These are phyloP conservation scores for Cynopterus brachyotis DNA, from an alignment of 2,113 vertebrate genomes.

Conservation along the genomic window DNA sequence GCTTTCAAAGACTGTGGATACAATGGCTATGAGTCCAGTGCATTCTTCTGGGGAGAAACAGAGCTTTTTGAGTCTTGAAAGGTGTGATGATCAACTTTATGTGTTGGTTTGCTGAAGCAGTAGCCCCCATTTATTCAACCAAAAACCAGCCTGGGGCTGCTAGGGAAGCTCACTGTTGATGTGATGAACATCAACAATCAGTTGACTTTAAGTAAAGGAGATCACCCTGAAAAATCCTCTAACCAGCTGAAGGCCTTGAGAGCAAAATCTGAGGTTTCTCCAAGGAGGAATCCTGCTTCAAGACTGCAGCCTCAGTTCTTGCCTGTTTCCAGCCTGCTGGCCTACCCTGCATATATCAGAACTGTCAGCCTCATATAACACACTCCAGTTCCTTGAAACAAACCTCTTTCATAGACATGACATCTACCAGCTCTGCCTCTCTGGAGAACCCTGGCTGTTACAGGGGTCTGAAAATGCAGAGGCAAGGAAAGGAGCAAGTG, in stretches of 20 bases:
- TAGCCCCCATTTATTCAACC: neutral
- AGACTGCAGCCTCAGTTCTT: neutral
- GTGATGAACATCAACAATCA: neutral
- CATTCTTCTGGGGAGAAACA: neutral
- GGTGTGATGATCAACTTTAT: rapidly evolving
- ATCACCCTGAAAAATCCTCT: neutral
- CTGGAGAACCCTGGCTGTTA: neutral
- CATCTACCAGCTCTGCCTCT: neutral
- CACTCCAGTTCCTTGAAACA: neutral
- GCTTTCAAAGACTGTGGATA: too few species aligned
- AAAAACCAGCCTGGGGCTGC: neutral
- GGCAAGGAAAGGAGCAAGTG: neutral
- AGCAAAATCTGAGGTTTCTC: neutral
- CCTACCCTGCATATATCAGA: neutral
- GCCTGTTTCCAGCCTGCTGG: neutral
- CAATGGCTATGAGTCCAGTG: neutral
- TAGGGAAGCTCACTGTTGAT: neutral
- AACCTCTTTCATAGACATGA: neutral
- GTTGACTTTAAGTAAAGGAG: neutral
- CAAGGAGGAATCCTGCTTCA: neutral
- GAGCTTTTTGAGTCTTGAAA: neutral
- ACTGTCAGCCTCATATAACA: neutral
- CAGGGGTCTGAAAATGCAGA: neutral
- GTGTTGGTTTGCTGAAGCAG: neutral
- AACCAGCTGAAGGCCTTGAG: neutral